A percentile compares a stretch with the other conserved stretches of the same genome.
Conservation (phyloP, 2,888 invertebrate genomes). For the Aphodius granarius region DNA sequence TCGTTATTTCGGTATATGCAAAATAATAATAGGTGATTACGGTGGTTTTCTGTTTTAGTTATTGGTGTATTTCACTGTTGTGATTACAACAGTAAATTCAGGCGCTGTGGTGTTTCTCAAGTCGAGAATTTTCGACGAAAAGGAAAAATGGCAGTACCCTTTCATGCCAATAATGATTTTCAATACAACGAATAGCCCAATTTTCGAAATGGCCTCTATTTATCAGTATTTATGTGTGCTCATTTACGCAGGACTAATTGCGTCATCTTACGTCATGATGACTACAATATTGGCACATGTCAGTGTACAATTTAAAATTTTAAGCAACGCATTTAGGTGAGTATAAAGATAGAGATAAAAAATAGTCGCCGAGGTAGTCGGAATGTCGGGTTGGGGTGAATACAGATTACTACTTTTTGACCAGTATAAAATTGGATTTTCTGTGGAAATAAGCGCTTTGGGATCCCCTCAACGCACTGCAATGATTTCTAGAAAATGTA, state of each 20-base stretch:
- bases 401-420: too few species aligned
- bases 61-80: slow-evolving; percentile 22
- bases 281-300: slow-evolving; percentile 32
- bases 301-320: slow-evolving; percentile 30
- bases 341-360: not conserved
- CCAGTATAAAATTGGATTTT: too few species aligned
- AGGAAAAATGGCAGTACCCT: slow-evolving; percentile 27
- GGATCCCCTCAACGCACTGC: too few species aligned
- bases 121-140: slow-evolving; percentile 18
- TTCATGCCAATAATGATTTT: slow-evolving; percentile 25
- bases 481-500: too few species aligned
- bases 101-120: slow-evolving; percentile 22
- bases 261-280: slow-evolving; percentile 21
- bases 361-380: not conserved
- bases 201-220: slow-evolving; percentile 22
- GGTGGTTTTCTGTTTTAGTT: slow-evolving; percentile 19
- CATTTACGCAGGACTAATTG: slow-evolving; percentile 26
- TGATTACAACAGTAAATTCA: slow-evolving; percentile 24
- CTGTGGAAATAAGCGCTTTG: too few species aligned
- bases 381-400: too few species aligned
- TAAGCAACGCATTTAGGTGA: slow-evolving; percentile 30
- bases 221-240: slow-evolving; percentile 27
- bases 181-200: slow-evolving; percentile 19
- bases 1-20: too few species aligned
- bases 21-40: too few species aligned